Evolutionary conservation across 2,888 invertebrate species (phyloP).

Genomic region (Pollenia angustigena): DNA sequence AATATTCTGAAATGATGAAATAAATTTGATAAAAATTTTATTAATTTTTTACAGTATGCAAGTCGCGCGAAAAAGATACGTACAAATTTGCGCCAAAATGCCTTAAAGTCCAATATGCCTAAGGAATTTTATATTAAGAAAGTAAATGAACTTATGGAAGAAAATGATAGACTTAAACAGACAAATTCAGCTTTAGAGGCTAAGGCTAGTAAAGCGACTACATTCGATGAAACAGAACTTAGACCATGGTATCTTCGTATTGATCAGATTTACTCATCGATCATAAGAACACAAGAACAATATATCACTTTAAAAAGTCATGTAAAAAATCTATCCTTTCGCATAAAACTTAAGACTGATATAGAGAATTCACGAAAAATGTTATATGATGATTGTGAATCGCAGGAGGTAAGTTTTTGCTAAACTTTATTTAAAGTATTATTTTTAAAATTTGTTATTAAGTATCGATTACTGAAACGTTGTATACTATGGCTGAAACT

Average conservation of each 20-base stretch:
- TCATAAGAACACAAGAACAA: conserved; percentile 80
- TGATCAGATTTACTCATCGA: conserved; percentile 79
- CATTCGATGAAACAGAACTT: conserved; percentile 79
- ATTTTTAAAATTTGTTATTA: too few species aligned
- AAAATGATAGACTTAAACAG: conserved; percentile 79
- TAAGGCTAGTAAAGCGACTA: conserved; percentile 72
- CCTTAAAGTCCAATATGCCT: conserved; percentile 82
- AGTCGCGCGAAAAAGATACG: conserved; percentile 84
- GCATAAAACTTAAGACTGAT: conserved; percentile 79
- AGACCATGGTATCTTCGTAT: conserved; percentile 82
- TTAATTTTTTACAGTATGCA: conserved; percentile 79
- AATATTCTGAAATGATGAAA: too few species aligned
- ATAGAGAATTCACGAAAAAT: conserved; percentile 78
- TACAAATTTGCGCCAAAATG: conserved; percentile 82
- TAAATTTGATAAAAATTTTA: too few species aligned
- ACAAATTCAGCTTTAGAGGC: conserved; percentile 78
- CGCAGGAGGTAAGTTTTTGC: conserved; percentile 71
- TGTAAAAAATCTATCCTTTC: conserved; percentile 80
- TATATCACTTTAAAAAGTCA: conserved; percentile 81
- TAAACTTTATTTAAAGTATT: conserved; percentile 76
- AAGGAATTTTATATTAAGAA: conserved; percentile 84
- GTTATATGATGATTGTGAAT: conserved; percentile 76
- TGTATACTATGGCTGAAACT: too few species aligned
- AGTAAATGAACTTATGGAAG: conserved; percentile 80
- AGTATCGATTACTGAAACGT: too few species aligned